phyloP scores from a whole-genome alignment of 2,888 invertebrate genomes.

The Dicyrtoma fusca region DNA sequence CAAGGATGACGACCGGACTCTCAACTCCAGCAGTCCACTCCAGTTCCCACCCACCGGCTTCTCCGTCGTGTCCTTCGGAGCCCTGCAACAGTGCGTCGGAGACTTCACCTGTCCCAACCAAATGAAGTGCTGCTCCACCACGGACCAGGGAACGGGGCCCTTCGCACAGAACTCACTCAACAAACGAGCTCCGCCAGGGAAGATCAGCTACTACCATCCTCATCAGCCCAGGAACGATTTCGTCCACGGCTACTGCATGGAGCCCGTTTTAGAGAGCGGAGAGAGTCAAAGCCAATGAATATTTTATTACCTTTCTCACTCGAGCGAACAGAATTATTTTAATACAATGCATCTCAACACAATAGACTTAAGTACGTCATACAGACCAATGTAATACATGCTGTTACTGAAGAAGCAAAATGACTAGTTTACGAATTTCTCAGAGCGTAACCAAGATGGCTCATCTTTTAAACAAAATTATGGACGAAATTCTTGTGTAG shows the following conservation, averaged over 20 bases:
- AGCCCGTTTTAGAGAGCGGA: constrained; percentile 24
- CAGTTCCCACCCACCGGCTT: constrained; percentile 5
- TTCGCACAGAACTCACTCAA: constrained; percentile 15
- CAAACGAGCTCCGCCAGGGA: constrained; percentile 2
- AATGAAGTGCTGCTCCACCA: constrained; percentile 48
- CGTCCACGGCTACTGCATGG: constrained; percentile 46
- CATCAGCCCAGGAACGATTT: constrained; percentile 14
- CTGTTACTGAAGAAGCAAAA: no score
- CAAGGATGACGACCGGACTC: background rate
- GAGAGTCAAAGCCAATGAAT: background rate
- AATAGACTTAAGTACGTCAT: no score
- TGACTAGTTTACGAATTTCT: no score
- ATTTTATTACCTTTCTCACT: no score
- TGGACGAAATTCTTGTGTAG: no score
- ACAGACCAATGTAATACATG: no score
- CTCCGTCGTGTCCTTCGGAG: constrained; percentile 10
- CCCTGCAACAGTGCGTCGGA: constrained; percentile 39
- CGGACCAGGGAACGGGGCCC: background rate
- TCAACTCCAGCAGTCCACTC: background rate
- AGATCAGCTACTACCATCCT: background rate
- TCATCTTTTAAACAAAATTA: no score
- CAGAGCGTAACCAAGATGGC: no score
- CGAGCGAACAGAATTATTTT: no score
- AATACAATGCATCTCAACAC: no score
- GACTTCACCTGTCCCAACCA: constrained; percentile 45